These are phyloP conservation scores for Aphidius colemani DNA, from an alignment of 2,888 invertebrate genomes.

Conservation along the genomic window DNA sequence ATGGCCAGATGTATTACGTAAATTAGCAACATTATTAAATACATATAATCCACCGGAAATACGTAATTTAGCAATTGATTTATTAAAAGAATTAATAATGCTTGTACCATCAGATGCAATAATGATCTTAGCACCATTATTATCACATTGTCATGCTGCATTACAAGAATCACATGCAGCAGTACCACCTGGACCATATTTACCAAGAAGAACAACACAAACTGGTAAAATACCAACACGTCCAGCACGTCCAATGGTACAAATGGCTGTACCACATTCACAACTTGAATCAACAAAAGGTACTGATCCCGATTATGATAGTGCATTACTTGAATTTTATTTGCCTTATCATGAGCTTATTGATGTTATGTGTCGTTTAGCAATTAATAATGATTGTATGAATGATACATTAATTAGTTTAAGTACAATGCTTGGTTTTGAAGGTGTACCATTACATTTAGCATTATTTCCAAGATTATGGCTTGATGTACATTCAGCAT, in stretches of 20 bases:
- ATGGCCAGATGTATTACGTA: constrained; percentile 84
- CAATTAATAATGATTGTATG: constrained; percentile 85
- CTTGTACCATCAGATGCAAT: constrained; percentile 80
- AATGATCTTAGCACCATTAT: constrained; percentile 80
- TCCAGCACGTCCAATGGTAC: constrained; percentile 80
- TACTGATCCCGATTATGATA: constrained; percentile 77
- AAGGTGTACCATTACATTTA: constrained; percentile 86
- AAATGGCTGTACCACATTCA: constrained; percentile 81
- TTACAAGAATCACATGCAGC: constrained; percentile 76
- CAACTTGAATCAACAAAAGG: constrained; percentile 75
- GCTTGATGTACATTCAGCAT: constrained; percentile 82
- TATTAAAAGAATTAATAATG: constrained; percentile 78
- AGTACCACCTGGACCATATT: constrained; percentile 76
- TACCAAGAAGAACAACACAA: constrained; percentile 73
- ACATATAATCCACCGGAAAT: constrained; percentile 87
- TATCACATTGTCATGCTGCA: constrained; percentile 82
- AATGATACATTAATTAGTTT: constrained; percentile 84
- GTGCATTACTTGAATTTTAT: constrained; percentile 77
- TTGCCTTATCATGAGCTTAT: constrained; percentile 88
- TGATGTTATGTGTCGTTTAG: constrained; percentile 84
- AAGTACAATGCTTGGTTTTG: constrained; percentile 88
- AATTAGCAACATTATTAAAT: constrained; percentile 84
- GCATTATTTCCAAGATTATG: constrained; percentile 90
- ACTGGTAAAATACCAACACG: constrained; percentile 70
- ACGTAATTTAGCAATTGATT: constrained; percentile 76